These are phyloP conservation scores for Zaprionus kolodkinae DNA, from an alignment of 1,140 invertebrate species.

Conservation along the genomic window DNA sequence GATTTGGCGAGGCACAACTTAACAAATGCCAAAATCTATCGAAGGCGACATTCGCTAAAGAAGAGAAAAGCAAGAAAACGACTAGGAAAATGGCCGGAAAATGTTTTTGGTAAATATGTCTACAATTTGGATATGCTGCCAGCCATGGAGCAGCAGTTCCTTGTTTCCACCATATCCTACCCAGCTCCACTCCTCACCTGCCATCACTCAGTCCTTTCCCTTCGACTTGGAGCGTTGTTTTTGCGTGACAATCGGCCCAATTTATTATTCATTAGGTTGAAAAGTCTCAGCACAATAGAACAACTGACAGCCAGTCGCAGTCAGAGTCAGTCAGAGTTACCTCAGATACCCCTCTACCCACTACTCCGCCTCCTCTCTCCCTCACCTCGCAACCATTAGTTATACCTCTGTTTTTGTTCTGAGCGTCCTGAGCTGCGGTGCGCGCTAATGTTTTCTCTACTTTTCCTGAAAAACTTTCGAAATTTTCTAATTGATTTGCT, in stretches of 20 bases:
- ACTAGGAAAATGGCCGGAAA: neutral
- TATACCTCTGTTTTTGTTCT: slow-evolving; percentile 31
- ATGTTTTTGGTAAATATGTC: slow-evolving; percentile 58
- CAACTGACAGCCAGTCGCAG: slow-evolving; percentile 77
- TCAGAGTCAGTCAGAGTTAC: slow-evolving; percentile 35
- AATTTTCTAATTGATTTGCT: slow-evolving; percentile 71
- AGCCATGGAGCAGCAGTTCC: neutral
- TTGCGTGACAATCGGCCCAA: slow-evolving; percentile 80
- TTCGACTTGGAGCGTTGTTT: slow-evolving; percentile 51
- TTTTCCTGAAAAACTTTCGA: slow-evolving; percentile 45
- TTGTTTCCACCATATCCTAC: neutral
- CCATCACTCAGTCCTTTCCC: slow-evolving; percentile 21
- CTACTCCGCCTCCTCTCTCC: neutral
- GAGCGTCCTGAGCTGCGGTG: too few species aligned
- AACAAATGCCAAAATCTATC: slow-evolving; percentile 79
- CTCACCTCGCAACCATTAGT: slow-evolving; percentile 58
- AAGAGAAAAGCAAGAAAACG: slow-evolving; percentile 14
- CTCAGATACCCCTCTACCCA: neutral
- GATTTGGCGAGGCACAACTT: slow-evolving; percentile 51
- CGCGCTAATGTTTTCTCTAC: slow-evolving; percentile 8
- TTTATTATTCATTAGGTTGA: slow-evolving; percentile 82
- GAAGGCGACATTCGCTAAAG: slow-evolving; percentile 66
- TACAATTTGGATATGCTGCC: slow-evolving; percentile 64
- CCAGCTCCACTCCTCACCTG: slow-evolving; percentile 50
- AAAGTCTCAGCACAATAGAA: slow-evolving; percentile 71